These are phyloP conservation scores for Triplophysa bombifrons DNA, from an alignment of 2,797 vertebrate species.

Conservation along the genomic window DNA sequence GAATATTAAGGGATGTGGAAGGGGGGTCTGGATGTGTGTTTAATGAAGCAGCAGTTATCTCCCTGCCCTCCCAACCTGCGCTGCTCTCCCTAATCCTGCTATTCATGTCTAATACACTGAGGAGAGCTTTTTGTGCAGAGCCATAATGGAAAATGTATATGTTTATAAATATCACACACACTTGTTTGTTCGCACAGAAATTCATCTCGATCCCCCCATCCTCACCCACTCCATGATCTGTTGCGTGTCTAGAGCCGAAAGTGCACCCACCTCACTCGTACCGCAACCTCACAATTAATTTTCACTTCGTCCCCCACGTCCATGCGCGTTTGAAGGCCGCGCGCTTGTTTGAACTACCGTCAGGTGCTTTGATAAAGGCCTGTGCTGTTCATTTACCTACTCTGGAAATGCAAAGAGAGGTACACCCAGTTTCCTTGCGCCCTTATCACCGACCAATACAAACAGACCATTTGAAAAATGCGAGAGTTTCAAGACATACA, in stretches of 20 bases:
- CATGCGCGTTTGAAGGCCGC: slow-evolving; percentile 44
- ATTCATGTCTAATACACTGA: slow-evolving; percentile 51
- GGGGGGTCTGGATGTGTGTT: slow-evolving; percentile 53
- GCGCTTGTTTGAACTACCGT: slow-evolving; percentile 74
- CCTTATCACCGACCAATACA: slow-evolving; percentile 53
- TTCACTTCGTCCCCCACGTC: slow-evolving; percentile 33
- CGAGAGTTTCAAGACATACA: slow-evolving; percentile 55
- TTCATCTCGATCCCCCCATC: slow-evolving; percentile 49
- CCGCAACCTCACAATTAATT: slow-evolving; percentile 40
- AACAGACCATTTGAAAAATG: slow-evolving; percentile 48
- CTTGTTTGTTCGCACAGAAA: slow-evolving; percentile 52
- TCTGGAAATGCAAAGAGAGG: slow-evolving; percentile 80
- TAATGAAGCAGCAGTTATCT: slow-evolving; percentile 63
- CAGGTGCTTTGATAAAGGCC: slow-evolving; percentile 76
- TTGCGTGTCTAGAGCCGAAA: not conserved
- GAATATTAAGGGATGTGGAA: slow-evolving; percentile 55
- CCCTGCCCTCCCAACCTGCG: slow-evolving; percentile 42
- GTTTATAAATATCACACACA: slow-evolving; percentile 62
- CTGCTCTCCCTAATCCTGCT: slow-evolving; percentile 53
- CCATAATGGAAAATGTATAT: slow-evolving; percentile 68
- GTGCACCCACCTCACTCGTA: slow-evolving; percentile 9
- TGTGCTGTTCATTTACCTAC: slow-evolving; percentile 78
- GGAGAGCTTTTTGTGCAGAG: slow-evolving; percentile 53
- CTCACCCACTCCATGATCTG: slow-evolving; percentile 17
- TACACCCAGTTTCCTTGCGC: slow-evolving; percentile 70